Conservation (phyloP, 2,797 vertebrate species). For the Melanotaenia trifasciata region DNA sequence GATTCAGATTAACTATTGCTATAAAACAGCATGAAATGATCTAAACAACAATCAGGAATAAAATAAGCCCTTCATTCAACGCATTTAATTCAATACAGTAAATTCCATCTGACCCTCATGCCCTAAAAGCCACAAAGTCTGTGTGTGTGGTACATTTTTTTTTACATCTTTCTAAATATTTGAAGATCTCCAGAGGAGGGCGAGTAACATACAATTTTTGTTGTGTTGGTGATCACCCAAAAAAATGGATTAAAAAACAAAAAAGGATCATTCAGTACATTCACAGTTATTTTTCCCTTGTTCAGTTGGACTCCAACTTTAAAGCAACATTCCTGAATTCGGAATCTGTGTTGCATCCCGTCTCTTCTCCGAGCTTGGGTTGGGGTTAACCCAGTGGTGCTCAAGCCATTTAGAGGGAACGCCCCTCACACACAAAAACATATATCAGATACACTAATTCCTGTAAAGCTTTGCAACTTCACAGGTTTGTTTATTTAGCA, state of each 20-base stretch:
- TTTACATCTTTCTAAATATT: background rate
- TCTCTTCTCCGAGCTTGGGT: too few relatives aligned
- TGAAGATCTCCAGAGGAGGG: too few relatives aligned
- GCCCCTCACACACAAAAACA: too few relatives aligned
- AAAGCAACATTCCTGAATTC: background rate
- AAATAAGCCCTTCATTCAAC: conserved; percentile 24
- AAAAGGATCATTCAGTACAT: too few relatives aligned
- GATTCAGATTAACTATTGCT: conserved; percentile 27
- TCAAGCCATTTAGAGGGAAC: too few relatives aligned
- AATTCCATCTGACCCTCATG: background rate
- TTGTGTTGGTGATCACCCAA: too few relatives aligned
- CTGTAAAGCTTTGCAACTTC: conserved; percentile 12
- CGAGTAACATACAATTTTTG: background rate
- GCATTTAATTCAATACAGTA: background rate
- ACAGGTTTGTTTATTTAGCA: conserved; percentile 19
- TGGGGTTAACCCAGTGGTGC: too few relatives aligned
- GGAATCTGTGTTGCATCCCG: background rate
- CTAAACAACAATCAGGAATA: conserved; percentile 10
- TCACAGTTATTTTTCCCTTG: too few relatives aligned
- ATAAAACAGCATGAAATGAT: conserved; percentile 14
- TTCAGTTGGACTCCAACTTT: too few relatives aligned
- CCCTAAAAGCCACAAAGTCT: background rate
- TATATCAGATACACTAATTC: background rate
- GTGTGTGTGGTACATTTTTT: conserved; percentile 3
- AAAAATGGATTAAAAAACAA: too few relatives aligned